A percentile compares a stretch with the other conserved stretches of the same genome.
phyloP scores from a whole-genome alignment of 2,797 vertebrate genomes.

The Alexandromys oeconomus region DNA sequence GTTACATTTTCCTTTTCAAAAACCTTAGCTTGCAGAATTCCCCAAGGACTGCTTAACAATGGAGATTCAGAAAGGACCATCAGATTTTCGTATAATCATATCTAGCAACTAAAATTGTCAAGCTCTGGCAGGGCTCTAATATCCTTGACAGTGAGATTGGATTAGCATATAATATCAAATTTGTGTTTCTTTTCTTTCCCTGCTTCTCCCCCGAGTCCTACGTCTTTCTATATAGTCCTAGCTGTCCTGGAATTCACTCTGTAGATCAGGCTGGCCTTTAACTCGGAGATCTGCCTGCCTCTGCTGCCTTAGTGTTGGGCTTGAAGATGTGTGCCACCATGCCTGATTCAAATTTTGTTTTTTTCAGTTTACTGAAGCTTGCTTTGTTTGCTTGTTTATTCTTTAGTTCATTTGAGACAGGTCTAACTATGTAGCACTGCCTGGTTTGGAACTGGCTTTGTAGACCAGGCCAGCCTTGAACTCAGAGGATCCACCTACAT shows the following conservation, averaged over 20 bases:
- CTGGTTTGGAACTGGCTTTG: not conserved
- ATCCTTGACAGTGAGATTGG: not conserved
- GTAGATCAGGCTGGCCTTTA: not conserved
- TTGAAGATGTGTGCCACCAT: not conserved
- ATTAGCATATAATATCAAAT: conserved; percentile 12
- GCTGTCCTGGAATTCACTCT: not conserved
- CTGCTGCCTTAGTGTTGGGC: not conserved
- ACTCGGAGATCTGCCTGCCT: not conserved
- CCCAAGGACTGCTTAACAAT: not conserved
- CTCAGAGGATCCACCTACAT: not conserved
- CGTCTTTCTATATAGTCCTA: not conserved
- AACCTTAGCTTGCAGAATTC: conserved; percentile 57
- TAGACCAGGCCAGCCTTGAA: not conserved
- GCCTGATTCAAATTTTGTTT: too few relatives aligned
- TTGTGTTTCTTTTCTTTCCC: not conserved
- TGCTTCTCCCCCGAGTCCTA: not conserved
- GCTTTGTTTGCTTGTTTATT: not conserved
- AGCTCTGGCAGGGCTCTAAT: not conserved
- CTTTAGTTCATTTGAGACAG: not conserved
- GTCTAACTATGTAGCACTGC: not conserved
- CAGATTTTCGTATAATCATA: conserved; percentile 21
- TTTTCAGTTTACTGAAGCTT: not conserved
- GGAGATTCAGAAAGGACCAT: not conserved
- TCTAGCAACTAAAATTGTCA: not conserved
- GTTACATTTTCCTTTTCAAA: conserved; percentile 9